These are phyloP conservation scores for Unio pictorum DNA, from an alignment of 2,888 invertebrate species.

Conservation along the genomic window DNA sequence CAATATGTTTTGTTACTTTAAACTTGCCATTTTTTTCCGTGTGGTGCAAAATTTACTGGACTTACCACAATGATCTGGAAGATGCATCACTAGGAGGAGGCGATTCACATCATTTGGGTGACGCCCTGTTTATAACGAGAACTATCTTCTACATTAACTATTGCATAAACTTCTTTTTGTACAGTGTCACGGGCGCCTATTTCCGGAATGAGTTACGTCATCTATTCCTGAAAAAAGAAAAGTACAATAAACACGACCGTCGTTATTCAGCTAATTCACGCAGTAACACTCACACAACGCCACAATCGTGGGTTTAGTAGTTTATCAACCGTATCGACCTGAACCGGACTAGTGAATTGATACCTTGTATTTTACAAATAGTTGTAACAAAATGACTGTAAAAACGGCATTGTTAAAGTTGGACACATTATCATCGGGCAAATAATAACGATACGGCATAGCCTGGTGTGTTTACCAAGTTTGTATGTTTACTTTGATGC, in stretches of 20 bases:
- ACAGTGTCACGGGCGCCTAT: slow-evolving; percentile 63
- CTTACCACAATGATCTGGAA: slow-evolving; percentile 3
- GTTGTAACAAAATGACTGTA: too few relatives aligned
- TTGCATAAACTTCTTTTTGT: slow-evolving; percentile 64
- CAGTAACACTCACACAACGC: slow-evolving; percentile 36
- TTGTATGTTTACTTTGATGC: too few relatives aligned
- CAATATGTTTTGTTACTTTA: slow-evolving; percentile 64
- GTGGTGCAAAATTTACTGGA: slow-evolving; percentile 55
- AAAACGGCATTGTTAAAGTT: too few relatives aligned
- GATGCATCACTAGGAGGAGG: not conserved
- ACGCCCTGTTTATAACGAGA: slow-evolving; percentile 48
- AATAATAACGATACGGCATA: too few relatives aligned
- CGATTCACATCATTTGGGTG: slow-evolving; percentile 23
- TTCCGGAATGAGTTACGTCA: slow-evolving; percentile 59
- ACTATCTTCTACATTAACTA: slow-evolving; percentile 65
- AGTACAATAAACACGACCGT: slow-evolving; percentile 33
- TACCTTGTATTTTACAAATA: too few relatives aligned
- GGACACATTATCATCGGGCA: too few relatives aligned
- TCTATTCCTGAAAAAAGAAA: slow-evolving; percentile 47
- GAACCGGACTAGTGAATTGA: too few relatives aligned
- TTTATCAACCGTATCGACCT: too few relatives aligned
- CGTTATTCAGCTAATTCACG: slow-evolving; percentile 42
- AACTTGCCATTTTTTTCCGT: slow-evolving; percentile 66
- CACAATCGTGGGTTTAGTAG: slow-evolving; percentile 47
- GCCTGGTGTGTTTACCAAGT: too few relatives aligned